These are phyloP conservation scores for Monoplex corrugatus DNA, from an alignment of 2,888 invertebrate genomes.

Conservation along the genomic window DNA sequence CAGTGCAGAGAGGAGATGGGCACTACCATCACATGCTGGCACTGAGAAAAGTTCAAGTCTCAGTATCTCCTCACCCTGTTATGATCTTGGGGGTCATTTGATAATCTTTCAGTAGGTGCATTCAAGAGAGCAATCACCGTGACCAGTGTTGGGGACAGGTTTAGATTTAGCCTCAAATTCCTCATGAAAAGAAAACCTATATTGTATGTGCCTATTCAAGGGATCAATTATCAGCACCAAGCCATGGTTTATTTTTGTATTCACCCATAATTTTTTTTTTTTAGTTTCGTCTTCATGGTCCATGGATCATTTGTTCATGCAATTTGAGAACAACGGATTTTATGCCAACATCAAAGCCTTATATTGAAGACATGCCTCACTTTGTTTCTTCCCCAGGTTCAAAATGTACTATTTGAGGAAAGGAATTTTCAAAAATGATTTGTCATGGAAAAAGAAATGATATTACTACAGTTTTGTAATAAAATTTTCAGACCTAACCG, in stretches of 20 bases:
- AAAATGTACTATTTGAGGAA: constrained; percentile 43
- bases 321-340: constrained; percentile 14
- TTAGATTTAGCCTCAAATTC: constrained; percentile 15
- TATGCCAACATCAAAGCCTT: constrained; percentile 42
- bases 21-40: too few relatives aligned
- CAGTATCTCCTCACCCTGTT: too few relatives aligned
- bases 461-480: constrained; percentile 49
- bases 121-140: too few relatives aligned
- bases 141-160: not conserved
- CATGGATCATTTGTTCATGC: not conserved
- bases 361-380: constrained; percentile 39
- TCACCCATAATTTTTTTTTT: too few relatives aligned
- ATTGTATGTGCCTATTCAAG: constrained; percentile 47
- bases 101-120: too few relatives aligned
- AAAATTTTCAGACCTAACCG: constrained; percentile 48
- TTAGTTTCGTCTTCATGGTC: not conserved
- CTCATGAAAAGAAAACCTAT: not conserved
- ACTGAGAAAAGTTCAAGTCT: too few relatives aligned
- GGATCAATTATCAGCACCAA: constrained; percentile 46
- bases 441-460: constrained; percentile 40
- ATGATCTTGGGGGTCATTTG: too few relatives aligned
- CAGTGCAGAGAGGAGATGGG: too few relatives aligned
- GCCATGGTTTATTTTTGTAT: constrained; percentile 17
- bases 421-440: constrained; percentile 34
- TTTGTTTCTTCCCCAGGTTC: constrained; percentile 37